A percentile compares a stretch with the other conserved stretches of the same genome.
These are phyloP conservation scores for Leucoma salicis DNA, from an alignment of 2,888 invertebrate species.

Conservation along the genomic window DNA sequence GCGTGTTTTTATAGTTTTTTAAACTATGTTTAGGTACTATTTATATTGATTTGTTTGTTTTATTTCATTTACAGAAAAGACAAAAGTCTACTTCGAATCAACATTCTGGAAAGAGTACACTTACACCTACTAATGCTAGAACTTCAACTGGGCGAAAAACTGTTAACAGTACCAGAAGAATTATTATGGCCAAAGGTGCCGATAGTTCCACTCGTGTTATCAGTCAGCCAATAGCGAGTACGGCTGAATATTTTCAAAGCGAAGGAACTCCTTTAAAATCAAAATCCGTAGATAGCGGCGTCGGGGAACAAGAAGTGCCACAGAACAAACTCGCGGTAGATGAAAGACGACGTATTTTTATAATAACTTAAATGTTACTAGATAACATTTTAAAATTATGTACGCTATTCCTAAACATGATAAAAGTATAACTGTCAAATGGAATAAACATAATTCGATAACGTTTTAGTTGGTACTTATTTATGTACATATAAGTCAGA, in stretches of 20 bases:
- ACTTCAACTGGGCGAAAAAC: slow-evolving; percentile 84
- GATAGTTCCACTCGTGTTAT: slow-evolving; percentile 86
- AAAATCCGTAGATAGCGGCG: slow-evolving; percentile 40
- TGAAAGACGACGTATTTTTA: slow-evolving; percentile 32
- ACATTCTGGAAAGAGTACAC: slow-evolving; percentile 83
- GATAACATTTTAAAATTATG: too few species aligned
- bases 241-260: slow-evolving; percentile 55
- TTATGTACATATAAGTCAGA: too few species aligned
- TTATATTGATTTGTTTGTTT: too few species aligned
- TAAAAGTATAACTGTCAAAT: too few species aligned
- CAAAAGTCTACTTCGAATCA: slow-evolving; percentile 75
- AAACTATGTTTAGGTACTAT: too few species aligned
- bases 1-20: too few species aligned
- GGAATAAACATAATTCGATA: too few species aligned
- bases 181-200: slow-evolving; percentile 89
- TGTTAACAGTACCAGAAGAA: slow-evolving; percentile 84
- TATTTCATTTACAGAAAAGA: slow-evolving; percentile 57
- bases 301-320: slow-evolving; percentile 12
- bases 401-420: too few species aligned
- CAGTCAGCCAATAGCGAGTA: slow-evolving; percentile 78
- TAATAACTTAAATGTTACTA: too few species aligned
- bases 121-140: slow-evolving; percentile 81
- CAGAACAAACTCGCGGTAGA: slow-evolving; percentile 18
- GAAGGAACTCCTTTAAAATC: slow-evolving; percentile 50
- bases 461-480: too few species aligned